Conservation (phyloP, 2,888 invertebrate species). For the Chaetogeoica ovagalla region DNA sequence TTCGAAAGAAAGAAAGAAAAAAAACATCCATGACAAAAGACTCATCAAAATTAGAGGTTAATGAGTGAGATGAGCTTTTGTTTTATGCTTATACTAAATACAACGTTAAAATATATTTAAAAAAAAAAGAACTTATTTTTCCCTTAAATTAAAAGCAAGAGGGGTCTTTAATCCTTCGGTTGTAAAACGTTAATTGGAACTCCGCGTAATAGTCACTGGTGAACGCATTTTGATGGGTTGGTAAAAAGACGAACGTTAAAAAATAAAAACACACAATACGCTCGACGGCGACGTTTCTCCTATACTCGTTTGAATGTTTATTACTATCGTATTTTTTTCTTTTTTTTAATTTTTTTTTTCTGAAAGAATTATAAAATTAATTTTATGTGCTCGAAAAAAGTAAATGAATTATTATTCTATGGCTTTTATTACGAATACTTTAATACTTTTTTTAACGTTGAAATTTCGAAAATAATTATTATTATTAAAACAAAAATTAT, state of each 20-base stretch:
- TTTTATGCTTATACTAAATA: slow-evolving; percentile 41
- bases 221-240: slow-evolving; percentile 36
- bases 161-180: slow-evolving; percentile 49
- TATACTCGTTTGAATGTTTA: neutral
- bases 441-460: too few relatives aligned
- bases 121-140: slow-evolving; percentile 34
- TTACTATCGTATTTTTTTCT: neutral
- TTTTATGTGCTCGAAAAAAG: neutral
- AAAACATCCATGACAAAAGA: slow-evolving; percentile 46
- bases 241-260: slow-evolving; percentile 21
- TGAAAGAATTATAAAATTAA: neutral
- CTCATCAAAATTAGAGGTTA: slow-evolving; percentile 53
- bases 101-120: neutral
- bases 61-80: slow-evolving; percentile 53
- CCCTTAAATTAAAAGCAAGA: slow-evolving; percentile 45
- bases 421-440: too few relatives aligned
- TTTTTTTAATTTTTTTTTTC: too few relatives aligned
- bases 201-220: slow-evolving; percentile 36
- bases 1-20: neutral
- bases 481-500: too few relatives aligned
- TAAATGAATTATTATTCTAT: too few relatives aligned
- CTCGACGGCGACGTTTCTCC: too few relatives aligned
- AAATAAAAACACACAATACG: neutral
- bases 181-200: slow-evolving; percentile 52
- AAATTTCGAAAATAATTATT: too few relatives aligned